Percentiles rank a stretch among this genome's conserved stretches.
Conservation (phyloP, 2,888 invertebrate species). For the Caenorhabditis parvicauda region DNA sequence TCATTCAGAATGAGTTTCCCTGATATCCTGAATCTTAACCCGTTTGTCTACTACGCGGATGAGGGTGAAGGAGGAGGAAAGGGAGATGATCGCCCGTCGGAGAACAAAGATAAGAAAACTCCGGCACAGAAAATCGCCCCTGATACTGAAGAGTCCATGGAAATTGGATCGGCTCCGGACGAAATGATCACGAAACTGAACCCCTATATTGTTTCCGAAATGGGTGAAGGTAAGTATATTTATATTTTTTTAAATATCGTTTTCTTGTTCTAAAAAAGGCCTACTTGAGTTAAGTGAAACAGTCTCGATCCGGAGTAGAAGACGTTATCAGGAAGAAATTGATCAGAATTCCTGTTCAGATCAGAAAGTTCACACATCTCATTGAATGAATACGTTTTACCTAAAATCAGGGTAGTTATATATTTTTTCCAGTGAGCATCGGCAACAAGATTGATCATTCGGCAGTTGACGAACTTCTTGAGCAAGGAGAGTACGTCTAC, state of each 20-base stretch:
- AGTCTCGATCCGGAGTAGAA: too few relatives aligned
- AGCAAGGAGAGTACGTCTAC: slow-evolving; percentile 74
- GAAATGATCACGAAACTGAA: slow-evolving; percentile 5
- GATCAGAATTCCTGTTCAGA: too few relatives aligned
- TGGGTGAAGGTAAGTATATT: too few relatives aligned
- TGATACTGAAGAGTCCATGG: not conserved
- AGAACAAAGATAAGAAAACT: not conserved
- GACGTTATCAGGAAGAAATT: too few relatives aligned
- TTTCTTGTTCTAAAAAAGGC: too few relatives aligned
- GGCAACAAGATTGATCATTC: slow-evolving; percentile 27
- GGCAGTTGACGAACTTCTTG: slow-evolving; percentile 34
- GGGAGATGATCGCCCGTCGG: not conserved
- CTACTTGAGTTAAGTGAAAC: too few relatives aligned
- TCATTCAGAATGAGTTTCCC: slow-evolving; percentile 77
- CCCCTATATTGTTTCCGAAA: too few relatives aligned
- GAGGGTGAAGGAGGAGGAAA: not conserved
- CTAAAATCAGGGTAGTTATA: not conserved
- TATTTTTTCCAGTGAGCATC: slow-evolving; percentile 11
- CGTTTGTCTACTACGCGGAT: slow-evolving; percentile 1
- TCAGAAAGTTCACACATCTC: too few relatives aligned
- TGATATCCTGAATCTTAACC: slow-evolving; percentile 76
- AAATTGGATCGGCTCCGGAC: slow-evolving; percentile 4
- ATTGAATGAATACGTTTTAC: too few relatives aligned
- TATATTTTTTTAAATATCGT: too few relatives aligned
- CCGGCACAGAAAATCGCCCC: too few relatives aligned